These are phyloP conservation scores for Aegotheles bennettii DNA, from an alignment of 2,113 vertebrate genomes.

Conservation along the genomic window DNA sequence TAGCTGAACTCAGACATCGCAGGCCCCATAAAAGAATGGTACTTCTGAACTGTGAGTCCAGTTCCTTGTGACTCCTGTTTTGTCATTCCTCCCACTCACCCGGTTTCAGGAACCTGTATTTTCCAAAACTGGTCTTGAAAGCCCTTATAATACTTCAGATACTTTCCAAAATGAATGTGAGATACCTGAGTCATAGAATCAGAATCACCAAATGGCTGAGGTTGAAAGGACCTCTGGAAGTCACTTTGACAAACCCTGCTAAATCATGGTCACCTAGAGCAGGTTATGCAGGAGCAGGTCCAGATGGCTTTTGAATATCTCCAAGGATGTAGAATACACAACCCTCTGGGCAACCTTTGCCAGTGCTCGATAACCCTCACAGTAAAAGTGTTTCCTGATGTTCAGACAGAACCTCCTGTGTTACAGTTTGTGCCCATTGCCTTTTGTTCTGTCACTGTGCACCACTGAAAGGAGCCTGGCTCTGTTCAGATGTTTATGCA, in stretches of 20 bases:
- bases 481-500: neutral
- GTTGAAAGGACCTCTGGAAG: neutral
- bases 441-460: neutral
- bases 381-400: neutral
- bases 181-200: neutral
- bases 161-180: neutral
- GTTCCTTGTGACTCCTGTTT: neutral
- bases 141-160: neutral
- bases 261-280: neutral
- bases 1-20: neutral
- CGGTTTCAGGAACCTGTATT: neutral
- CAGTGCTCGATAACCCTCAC: neutral
- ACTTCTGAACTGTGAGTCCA: neutral
- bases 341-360: neutral
- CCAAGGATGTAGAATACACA: neutral
- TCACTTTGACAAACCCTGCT: neutral
- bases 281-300: neutral
- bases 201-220: neutral
- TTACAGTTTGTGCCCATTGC: neutral
- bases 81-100: neutral
- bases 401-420: neutral
- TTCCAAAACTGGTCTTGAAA: neutral
- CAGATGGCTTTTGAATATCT: neutral
- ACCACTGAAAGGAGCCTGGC: neutral
- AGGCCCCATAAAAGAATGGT: rapidly evolving